Percentiles rank a stretch among this genome's conserved stretches.
These are phyloP conservation scores for Climacteris rufus DNA, from an alignment of 2,113 vertebrate species.

Conservation along the genomic window DNA sequence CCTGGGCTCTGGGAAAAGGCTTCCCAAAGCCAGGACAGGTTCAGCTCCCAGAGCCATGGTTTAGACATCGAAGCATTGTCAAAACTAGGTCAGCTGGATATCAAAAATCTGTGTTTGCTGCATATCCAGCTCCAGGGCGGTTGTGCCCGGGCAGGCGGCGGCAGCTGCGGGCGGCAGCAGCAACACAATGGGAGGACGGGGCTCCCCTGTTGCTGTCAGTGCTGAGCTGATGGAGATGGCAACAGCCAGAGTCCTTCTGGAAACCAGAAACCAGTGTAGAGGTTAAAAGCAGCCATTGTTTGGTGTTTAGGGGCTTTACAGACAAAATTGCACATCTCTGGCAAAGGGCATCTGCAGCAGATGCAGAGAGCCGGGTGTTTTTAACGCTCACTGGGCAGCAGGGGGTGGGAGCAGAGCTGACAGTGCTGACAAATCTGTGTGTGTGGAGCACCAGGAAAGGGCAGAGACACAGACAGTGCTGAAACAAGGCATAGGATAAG, in stretches of 20 bases:
- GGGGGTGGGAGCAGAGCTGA: background rate
- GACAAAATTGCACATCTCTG: background rate
- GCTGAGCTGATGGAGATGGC: background rate
- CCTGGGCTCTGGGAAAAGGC: background rate
- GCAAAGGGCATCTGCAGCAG: background rate
- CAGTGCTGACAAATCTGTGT: background rate
- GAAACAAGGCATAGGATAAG: background rate
- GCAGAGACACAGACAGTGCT: background rate
- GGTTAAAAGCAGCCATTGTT: background rate
- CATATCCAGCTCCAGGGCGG: background rate
- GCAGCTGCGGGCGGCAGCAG: background rate
- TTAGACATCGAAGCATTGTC: background rate
- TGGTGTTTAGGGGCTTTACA: background rate
- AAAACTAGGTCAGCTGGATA: background rate
- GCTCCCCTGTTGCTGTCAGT: background rate
- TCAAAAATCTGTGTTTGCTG: background rate
- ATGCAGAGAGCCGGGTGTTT: background rate
- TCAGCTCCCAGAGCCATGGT: background rate
- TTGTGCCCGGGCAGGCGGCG: background rate
- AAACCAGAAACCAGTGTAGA: background rate
- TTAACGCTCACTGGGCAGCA: accelerated
- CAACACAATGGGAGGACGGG: accelerated
- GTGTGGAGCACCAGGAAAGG: background rate
- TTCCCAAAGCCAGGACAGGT: background rate
- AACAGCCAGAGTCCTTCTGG: background rate